These are phyloP conservation scores for Cochlearius cochlearius DNA, from an alignment of 2,113 vertebrate species.

Conservation along the genomic window DNA sequence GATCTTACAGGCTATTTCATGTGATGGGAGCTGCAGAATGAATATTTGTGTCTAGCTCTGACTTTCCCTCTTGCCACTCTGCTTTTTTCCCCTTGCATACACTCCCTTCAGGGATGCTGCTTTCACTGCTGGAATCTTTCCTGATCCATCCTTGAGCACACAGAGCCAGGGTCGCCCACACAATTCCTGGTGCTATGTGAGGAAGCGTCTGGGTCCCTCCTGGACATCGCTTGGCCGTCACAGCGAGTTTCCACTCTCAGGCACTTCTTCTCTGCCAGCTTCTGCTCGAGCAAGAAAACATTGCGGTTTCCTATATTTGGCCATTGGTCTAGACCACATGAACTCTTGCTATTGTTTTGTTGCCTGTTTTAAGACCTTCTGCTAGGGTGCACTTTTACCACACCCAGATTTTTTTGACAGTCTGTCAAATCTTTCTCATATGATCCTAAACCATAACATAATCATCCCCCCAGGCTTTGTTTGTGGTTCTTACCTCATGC, in stretches of 20 bases:
- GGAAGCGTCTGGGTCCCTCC: conserved; percentile 24
- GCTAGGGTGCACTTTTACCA: background rate
- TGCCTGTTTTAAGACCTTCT: conserved; percentile 18
- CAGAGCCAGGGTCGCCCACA: conserved; percentile 20
- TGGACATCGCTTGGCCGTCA: background rate
- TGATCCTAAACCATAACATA: background rate
- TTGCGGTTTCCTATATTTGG: conserved; percentile 31
- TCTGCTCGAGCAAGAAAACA: background rate
- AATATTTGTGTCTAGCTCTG: background rate
- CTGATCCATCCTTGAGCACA: background rate
- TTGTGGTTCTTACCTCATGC: background rate
- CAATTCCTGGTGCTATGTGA: conserved; percentile 17
- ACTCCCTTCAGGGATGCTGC: background rate
- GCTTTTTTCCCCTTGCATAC: background rate
- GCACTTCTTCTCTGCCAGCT: background rate
- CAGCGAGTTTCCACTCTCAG: background rate
- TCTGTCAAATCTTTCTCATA: background rate
- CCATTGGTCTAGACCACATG: conserved; percentile 13
- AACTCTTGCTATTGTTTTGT: conserved; percentile 47
- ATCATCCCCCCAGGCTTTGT: background rate
- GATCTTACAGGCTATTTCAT: background rate
- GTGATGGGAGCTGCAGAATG: background rate
- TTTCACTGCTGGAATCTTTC: conserved; percentile 3
- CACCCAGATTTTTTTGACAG: background rate
- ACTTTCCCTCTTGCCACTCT: background rate